Percentiles rank a stretch among this genome's conserved stretches.
Conservation (phyloP, 1,140 invertebrate species). For the Saccostrea cuccullata region DNA sequence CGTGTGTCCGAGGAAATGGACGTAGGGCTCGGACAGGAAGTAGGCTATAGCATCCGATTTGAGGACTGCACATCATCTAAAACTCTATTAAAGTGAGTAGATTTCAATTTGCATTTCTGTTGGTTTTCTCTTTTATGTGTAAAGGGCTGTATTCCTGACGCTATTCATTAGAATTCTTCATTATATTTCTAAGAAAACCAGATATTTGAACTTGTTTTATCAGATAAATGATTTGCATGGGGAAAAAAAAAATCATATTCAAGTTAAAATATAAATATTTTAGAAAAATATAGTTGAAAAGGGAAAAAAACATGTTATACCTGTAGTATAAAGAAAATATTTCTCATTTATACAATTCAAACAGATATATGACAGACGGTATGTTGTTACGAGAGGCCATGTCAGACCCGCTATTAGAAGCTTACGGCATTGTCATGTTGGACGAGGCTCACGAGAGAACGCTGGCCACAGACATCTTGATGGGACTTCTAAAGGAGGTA, state of each 20-base stretch:
- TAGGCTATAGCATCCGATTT: constrained; percentile 99
- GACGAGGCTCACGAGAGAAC: constrained; percentile 99
- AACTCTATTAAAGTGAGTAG: constrained; percentile 88
- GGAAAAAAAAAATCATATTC: no score
- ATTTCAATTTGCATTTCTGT: background rate
- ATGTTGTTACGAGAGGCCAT: constrained; percentile 99
- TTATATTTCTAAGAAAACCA: no score
- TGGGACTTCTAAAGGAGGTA: constrained; percentile 98
- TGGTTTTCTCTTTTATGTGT: no score
- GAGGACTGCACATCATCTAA: constrained; percentile 98
- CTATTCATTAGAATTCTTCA: no score
- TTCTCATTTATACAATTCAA: constrained; percentile 12
- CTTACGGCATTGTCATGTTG: constrained; percentile 95
- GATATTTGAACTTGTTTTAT: no score
- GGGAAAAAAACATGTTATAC: no score
- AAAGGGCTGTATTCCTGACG: no score
- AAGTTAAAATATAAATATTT: no score
- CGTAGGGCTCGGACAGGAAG: constrained; percentile 96
- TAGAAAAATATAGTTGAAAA: no score
- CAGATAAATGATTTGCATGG: no score
- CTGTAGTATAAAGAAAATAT: background rate
- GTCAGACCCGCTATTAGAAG: constrained; percentile 98
- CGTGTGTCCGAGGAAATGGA: constrained; percentile 99
- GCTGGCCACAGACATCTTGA: constrained; percentile 98
- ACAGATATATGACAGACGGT: constrained; percentile 99